Conservation (phyloP, 2,113 vertebrate species). For the Azemiops feae region DNA sequence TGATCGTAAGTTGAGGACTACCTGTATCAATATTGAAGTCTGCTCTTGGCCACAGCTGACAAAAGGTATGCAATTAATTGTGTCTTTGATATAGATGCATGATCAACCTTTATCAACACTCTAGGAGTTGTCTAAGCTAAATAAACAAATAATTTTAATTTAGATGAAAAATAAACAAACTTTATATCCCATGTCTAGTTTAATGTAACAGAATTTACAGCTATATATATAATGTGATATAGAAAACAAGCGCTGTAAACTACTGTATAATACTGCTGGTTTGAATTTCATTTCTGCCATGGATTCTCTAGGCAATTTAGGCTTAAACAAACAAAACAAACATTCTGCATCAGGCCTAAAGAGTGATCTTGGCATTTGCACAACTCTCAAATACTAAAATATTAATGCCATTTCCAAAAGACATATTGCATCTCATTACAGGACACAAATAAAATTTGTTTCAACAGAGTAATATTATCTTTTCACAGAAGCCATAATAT, state of each 20-base stretch:
- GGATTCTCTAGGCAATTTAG: neutral
- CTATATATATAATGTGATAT: neutral
- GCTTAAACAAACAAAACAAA: neutral
- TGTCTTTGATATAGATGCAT: neutral
- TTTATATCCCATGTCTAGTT: neutral
- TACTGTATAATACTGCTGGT: neutral
- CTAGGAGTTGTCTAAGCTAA: neutral
- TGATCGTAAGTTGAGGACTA: too few relatives aligned
- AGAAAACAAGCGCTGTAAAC: neutral
- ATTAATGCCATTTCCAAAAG: neutral
- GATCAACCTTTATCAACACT: neutral
- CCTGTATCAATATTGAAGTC: accelerated
- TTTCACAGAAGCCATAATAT: neutral
- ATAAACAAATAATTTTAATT: neutral
- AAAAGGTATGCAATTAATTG: neutral
- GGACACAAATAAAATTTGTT: neutral
- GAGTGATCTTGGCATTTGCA: neutral
- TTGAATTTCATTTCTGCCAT: neutral
- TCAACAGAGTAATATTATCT: neutral
- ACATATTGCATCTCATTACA: neutral
- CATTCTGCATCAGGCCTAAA: neutral
- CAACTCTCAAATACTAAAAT: neutral
- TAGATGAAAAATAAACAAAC: neutral
- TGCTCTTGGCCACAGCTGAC: neutral
- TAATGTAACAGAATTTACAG: neutral